These are phyloP conservation scores for Nannoperca australis DNA, from an alignment of 2,797 vertebrate genomes.

Conservation along the genomic window DNA sequence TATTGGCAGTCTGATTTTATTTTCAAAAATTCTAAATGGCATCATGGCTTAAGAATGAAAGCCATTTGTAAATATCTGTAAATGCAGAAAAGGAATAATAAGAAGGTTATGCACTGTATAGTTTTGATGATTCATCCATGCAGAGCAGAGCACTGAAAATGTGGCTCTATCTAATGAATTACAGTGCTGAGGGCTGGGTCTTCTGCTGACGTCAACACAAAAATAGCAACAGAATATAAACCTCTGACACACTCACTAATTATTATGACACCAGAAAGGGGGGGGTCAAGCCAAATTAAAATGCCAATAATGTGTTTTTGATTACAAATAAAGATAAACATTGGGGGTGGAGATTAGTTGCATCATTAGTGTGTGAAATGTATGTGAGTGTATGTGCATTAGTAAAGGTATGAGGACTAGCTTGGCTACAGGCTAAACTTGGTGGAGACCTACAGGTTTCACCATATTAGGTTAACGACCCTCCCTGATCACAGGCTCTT, in stretches of 20 bases:
- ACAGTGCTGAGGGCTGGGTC: background rate
- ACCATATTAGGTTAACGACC: background rate
- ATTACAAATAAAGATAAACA: constrained; percentile 1
- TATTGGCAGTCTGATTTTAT: background rate
- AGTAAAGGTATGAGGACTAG: background rate
- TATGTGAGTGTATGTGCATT: background rate
- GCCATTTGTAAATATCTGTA: too few species aligned
- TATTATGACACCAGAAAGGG: background rate
- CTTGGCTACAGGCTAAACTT: background rate
- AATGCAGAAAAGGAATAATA: background rate
- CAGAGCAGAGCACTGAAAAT: background rate
- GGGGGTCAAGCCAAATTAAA: background rate
- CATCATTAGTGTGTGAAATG: background rate
- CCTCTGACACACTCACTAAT: constrained; percentile 6
- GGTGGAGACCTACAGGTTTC: background rate
- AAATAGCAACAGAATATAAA: constrained; percentile 20
- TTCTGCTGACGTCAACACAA: constrained; percentile 20
- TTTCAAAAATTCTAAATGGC: background rate
- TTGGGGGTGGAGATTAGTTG: background rate
- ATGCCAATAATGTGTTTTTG: background rate
- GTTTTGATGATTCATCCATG: constrained; percentile 9
- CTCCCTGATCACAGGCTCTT: too few species aligned
- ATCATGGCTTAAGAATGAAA: background rate
- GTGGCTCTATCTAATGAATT: constrained; percentile 11
- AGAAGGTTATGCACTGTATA: background rate